phyloP scores from a whole-genome alignment of 2,888 invertebrate genomes.

The Thysanoteuthis rhombus region DNA sequence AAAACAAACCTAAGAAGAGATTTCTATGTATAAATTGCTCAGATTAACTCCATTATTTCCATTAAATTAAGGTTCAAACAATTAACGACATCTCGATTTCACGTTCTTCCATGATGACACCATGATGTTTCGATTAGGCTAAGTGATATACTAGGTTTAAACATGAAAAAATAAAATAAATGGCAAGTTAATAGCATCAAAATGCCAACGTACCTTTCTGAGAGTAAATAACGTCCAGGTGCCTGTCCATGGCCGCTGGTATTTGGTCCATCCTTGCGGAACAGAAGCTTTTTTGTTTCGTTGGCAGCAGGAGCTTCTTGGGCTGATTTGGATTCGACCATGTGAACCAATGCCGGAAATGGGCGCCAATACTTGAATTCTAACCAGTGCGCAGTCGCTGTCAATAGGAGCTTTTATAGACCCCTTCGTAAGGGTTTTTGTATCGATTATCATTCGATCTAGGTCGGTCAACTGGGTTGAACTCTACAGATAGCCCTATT shows the following conservation, averaged over 20 bases:
- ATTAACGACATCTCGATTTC: background rate
- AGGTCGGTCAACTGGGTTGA: too few species aligned
- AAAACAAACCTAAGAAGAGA: background rate
- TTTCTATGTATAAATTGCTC: background rate
- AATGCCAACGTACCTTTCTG: constrained; percentile 49
- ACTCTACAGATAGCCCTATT: too few species aligned
- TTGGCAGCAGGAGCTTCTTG: constrained; percentile 27
- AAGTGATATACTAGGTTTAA: background rate
- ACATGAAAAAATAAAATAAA: background rate
- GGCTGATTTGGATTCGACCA: constrained; percentile 23
- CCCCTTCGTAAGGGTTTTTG: background rate
- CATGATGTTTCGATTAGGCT: background rate
- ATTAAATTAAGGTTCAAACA: background rate
- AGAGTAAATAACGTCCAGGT: constrained; percentile 59
- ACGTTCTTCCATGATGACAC: background rate
- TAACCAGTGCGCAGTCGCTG: constrained; percentile 19
- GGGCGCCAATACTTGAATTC: constrained; percentile 31
- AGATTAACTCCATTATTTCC: background rate
- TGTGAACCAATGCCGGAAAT: constrained; percentile 32
- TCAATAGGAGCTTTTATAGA: background rate
- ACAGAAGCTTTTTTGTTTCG: constrained; percentile 46
- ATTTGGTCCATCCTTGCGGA: constrained; percentile 58
- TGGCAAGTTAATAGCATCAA: background rate
- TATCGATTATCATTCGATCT: background rate
- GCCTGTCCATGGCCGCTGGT: constrained; percentile 62